Evolutionary conservation across 1,140 invertebrate genomes (phyloP).

Genomic region (Drosophila melanogaster): DNA sequence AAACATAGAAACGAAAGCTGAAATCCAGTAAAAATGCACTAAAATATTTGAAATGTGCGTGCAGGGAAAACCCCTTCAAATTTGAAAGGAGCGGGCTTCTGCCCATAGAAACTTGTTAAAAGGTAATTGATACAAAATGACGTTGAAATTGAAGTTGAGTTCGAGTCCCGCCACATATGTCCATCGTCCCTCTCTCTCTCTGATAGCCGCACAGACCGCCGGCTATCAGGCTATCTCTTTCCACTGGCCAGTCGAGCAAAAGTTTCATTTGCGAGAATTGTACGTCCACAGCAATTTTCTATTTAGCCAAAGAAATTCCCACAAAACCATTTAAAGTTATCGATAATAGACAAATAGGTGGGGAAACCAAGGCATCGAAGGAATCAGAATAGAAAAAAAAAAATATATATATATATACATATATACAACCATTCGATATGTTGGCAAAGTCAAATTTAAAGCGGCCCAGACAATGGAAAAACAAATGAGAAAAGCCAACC

Average conservation of each 20-base stretch:
- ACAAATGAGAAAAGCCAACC: conserved; percentile 30
- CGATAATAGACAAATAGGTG: conserved; percentile 23
- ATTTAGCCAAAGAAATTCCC: conserved; percentile 48
- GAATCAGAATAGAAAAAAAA: too few species aligned
- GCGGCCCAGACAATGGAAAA: conserved; percentile 35
- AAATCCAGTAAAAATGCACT: conserved; percentile 70
- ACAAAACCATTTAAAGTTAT: conserved; percentile 46
- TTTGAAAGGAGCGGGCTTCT: conserved; percentile 9
- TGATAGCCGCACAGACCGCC: background rate
- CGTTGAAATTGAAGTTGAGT: conserved; percentile 60
- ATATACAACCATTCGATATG: conserved; percentile 22
- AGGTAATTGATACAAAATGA: conserved; percentile 80
- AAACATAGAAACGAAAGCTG: conserved; percentile 28
- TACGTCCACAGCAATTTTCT: conserved; percentile 51
- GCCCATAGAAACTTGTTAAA: conserved; percentile 66
- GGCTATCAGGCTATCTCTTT: conserved; percentile 7
- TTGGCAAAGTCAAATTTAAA: conserved; percentile 44
- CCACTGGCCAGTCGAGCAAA: conserved; percentile 15
- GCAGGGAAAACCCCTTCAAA: conserved; percentile 21
- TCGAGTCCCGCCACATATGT: conserved; percentile 38
- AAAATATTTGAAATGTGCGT: conserved; percentile 80
- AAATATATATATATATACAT: background rate
- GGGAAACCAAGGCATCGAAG: background rate
- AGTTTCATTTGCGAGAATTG: conserved; percentile 39
- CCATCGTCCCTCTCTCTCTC: background rate